phyloP scores from a whole-genome alignment of 2,113 vertebrate genomes.

The Ellobius talpinus region DNA sequence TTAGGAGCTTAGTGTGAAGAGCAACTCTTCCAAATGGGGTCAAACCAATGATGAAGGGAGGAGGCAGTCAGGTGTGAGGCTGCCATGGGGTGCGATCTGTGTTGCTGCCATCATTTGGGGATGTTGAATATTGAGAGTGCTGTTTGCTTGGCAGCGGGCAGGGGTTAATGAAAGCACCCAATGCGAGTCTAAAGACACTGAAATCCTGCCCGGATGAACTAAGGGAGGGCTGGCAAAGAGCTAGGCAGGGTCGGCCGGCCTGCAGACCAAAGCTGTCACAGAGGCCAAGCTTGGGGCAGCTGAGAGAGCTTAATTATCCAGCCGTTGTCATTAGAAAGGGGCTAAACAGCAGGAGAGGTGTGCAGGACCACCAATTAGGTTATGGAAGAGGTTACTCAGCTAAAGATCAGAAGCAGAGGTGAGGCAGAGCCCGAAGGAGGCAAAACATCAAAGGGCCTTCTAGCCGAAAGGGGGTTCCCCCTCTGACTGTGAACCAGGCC shows the following conservation, averaged over 20 bases:
- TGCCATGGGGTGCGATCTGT: background rate
- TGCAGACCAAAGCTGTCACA: constrained; percentile 54
- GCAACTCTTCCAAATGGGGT: background rate
- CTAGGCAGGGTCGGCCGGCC: background rate
- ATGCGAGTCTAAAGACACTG: background rate
- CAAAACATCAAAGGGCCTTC: constrained; percentile 66
- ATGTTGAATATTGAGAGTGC: constrained; percentile 4
- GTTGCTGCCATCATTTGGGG: constrained; percentile 32
- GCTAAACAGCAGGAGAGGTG: constrained; percentile 66
- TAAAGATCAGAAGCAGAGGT: constrained; percentile 63
- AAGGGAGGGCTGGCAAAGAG: background rate
- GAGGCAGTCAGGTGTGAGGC: background rate
- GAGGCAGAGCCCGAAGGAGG: background rate
- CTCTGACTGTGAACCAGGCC: background rate
- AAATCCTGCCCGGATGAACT: background rate
- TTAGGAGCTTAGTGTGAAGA: constrained; percentile 48
- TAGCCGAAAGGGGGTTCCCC: background rate
- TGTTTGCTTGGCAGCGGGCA: constrained; percentile 46
- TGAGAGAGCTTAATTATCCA: constrained; percentile 67
- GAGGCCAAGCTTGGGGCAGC: constrained; percentile 27
- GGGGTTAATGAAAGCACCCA: constrained; percentile 17
- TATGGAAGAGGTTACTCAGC: constrained; percentile 46
- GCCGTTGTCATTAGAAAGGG: constrained; percentile 24
- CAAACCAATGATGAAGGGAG: background rate
- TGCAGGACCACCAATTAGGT: constrained; percentile 67